Evolutionary conservation across 2,888 invertebrate species (phyloP), one percentile per base, ranked within the genome.

Genomic region (Dryococelus australis): DNA sequence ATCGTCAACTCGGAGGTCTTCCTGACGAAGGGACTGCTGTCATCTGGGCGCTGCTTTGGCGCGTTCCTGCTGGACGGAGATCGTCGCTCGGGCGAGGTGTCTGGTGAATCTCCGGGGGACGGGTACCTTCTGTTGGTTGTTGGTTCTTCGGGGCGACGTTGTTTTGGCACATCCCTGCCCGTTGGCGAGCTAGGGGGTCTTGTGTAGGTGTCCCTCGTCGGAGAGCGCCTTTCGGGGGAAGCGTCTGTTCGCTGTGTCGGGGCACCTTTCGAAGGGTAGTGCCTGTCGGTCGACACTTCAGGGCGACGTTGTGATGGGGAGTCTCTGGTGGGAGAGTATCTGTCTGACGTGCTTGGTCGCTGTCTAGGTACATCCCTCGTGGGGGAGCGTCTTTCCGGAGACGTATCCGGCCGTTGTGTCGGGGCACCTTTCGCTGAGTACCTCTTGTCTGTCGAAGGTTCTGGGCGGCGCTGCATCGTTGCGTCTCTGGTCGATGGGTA

Each of bases 1-100:
- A 89, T 87, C 83, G 88, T 88, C 27, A 89, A 84, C 84, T 89
- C 89, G 24, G 89, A 89, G 26, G 86, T 65, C 85, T 86, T 88
- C 85, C 87, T 88, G n/a, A 27, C 85, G 13, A 84, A 84, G 43
- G 79, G 53, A 24, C 65, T 65, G 65, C 65, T 65, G n/a, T 65
- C 65, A 20, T 27, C 78, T 28, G 78, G 86, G 13, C 27, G 28
- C 85, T 80, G 85, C n/a, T 24, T 65, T 10, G 65, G 65, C 65
- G 20, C 65, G 24, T 65, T 8, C 16, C 35, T 87, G 85, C n/a
- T 87, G 84, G 51, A 51, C 65, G 65, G 65, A 28, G 88, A 85
- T 24, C 86, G 83, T 35, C 85, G 35, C 16, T 87, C 88, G 0
- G 78, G 86, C 13, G 85, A 78, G 43, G 43, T 84, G 84, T 84